Conservation (phyloP, 2,888 invertebrate genomes). For the Carterocephalus palaemon region DNA sequence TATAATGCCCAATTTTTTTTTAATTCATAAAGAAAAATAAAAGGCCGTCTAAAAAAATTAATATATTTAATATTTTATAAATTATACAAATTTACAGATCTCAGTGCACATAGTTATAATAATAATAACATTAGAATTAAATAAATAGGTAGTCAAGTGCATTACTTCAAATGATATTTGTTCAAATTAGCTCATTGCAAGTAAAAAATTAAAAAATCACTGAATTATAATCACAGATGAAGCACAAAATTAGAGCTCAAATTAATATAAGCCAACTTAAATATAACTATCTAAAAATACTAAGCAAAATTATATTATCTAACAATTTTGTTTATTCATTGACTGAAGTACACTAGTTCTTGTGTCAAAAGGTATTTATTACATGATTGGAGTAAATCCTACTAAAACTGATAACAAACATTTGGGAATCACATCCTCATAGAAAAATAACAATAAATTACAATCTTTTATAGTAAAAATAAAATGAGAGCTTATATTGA, state of each 20-base stretch:
- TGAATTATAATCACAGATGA: slow-evolving; percentile 72
- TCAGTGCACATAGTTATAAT: slow-evolving; percentile 72
- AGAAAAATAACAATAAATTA: slow-evolving; percentile 17
- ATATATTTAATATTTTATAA: slow-evolving; percentile 57
- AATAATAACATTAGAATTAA: slow-evolving; percentile 69
- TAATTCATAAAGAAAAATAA: slow-evolving; percentile 17
- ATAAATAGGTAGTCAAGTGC: slow-evolving; percentile 75
- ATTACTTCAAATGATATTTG: slow-evolving; percentile 59
- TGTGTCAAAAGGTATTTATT: slow-evolving; percentile 11
- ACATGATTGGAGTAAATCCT: slow-evolving; percentile 22
- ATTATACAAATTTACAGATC: slow-evolving; percentile 77
- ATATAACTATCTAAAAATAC: slow-evolving; percentile 24
- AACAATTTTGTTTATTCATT: slow-evolving; percentile 15
- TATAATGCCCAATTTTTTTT: not conserved
- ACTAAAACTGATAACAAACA: slow-evolving; percentile 18
- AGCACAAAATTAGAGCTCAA: slow-evolving; percentile 64
- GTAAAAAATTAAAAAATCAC: slow-evolving; percentile 53
- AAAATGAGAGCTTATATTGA: slow-evolving; percentile 18
- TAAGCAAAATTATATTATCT: slow-evolving; percentile 21
- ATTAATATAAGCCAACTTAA: slow-evolving; percentile 30
- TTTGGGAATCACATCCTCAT: too few relatives aligned
- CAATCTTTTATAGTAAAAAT: slow-evolving; percentile 17
- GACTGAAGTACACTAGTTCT: slow-evolving; percentile 21
- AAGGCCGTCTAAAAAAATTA: slow-evolving; percentile 43
- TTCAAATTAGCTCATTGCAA: slow-evolving; percentile 64